Percentiles rank a stretch among this genome's conserved stretches.
These are phyloP conservation scores for Limenitis arthemis DNA, from an alignment of 2,888 invertebrate species.

Conservation along the genomic window DNA sequence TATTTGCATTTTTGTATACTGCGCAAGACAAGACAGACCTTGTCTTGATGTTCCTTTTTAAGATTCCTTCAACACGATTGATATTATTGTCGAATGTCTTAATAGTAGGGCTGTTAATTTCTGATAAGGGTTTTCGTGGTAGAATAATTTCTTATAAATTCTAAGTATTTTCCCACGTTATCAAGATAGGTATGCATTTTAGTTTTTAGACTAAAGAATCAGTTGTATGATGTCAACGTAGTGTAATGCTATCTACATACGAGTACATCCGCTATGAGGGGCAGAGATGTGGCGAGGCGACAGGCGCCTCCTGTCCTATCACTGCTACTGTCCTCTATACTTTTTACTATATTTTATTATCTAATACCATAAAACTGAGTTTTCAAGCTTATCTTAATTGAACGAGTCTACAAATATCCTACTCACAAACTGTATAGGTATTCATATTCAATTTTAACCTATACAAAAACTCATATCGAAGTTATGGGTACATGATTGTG, in stretches of 20 bases:
- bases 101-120: no score
- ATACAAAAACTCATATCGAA: no score
- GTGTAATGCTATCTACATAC: slow-evolving; percentile 61
- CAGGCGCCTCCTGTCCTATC: slow-evolving; percentile 22
- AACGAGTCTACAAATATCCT: no score
- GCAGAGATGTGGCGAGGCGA: slow-evolving; percentile 26
- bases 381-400: neutral
- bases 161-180: slow-evolving; percentile 34
- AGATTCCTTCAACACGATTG: no score
- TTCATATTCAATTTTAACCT: no score
- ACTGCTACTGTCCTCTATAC: slow-evolving; percentile 17
- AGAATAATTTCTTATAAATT: neutral
- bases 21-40: no score
- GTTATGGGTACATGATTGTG: no score
- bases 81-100: no score
- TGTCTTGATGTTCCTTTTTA: no score
- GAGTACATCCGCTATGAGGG: slow-evolving; percentile 50
- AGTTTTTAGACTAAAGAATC: slow-evolving; percentile 19
- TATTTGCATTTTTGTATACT: no score
- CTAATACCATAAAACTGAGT: neutral
- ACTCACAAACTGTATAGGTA: no score
- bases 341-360: slow-evolving; percentile 7
- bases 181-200: slow-evolving; percentile 20
- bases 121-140: no score
- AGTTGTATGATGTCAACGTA: slow-evolving; percentile 48